A percentile compares a stretch with the other conserved stretches of the same genome.
phyloP scores from a whole-genome alignment of 2,888 invertebrate genomes.

The Drosophila rellima region DNA sequence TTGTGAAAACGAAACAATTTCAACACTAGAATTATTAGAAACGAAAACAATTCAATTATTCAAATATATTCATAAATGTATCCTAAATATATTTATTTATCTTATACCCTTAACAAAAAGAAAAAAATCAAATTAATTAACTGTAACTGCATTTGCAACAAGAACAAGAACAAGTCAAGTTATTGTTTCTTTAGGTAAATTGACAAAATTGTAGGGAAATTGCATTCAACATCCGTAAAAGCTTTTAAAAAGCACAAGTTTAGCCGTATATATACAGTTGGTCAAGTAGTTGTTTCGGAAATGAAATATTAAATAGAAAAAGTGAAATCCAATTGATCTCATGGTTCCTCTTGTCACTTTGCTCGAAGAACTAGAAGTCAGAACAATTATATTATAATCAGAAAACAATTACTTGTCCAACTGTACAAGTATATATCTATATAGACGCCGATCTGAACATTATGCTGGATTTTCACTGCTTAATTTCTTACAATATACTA shows the following conservation, averaged over 20 bases:
- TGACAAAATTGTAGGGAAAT: constrained; percentile 76
- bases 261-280: constrained; percentile 1
- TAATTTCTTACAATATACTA: constrained; percentile 44
- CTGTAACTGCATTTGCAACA: constrained; percentile 43
- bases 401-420: neutral
- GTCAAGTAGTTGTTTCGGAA: constrained; percentile 1
- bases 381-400: neutral
- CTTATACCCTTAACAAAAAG: constrained; percentile 34
- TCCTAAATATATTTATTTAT: constrained; percentile 29
- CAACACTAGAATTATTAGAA: constrained; percentile 47
- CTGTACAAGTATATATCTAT: constrained; percentile 10
- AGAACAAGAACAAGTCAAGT: constrained; percentile 53
- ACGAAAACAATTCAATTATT: constrained; percentile 53
- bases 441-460: constrained; percentile 26
- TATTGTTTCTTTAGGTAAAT: constrained; percentile 43
- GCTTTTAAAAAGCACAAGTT: constrained; percentile 64
- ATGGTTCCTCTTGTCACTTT: neutral
- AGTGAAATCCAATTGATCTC: neutral
- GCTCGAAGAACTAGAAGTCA: neutral
- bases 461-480: constrained; percentile 34
- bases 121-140: constrained; percentile 15
- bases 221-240: constrained; percentile 30
- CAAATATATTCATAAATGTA: constrained; percentile 22
- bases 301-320: neutral
- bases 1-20: constrained; percentile 68